Conservation (phyloP, 1,140 invertebrate genomes). For the Ceratina japonica region DNA sequence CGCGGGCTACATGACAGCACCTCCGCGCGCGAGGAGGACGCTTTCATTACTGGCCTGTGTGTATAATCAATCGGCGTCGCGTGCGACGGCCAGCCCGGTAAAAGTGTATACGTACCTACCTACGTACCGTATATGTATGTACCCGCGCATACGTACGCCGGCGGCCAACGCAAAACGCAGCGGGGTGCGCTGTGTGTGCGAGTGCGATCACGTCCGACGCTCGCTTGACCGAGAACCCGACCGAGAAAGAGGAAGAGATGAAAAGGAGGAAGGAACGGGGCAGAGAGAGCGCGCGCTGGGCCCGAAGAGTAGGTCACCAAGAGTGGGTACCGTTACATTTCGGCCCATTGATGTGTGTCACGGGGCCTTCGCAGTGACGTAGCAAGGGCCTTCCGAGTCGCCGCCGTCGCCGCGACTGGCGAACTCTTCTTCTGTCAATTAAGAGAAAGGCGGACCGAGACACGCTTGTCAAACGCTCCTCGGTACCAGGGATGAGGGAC, state of each 20-base stretch:
- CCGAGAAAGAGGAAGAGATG: conserved; percentile 12
- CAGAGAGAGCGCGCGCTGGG: conserved; percentile 34
- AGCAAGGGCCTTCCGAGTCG: conserved; percentile 32
- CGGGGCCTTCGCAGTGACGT: conserved; percentile 64
- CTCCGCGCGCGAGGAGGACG: conserved; percentile 60
- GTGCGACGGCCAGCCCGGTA: conserved; percentile 51
- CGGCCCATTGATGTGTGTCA: conserved; percentile 73
- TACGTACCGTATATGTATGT: too few relatives aligned
- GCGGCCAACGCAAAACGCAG: conserved; percentile 2
- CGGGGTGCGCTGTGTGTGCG: conserved; percentile 13
- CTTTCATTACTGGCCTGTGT: conserved; percentile 69
- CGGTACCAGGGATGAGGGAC: too few relatives aligned
- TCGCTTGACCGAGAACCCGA: conserved; percentile 40
- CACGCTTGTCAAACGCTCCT: not conserved
- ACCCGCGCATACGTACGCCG: conserved; percentile 5
- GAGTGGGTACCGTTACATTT: conserved; percentile 68
- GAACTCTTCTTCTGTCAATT: conserved; percentile 8
- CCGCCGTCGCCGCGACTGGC: conserved; percentile 7
- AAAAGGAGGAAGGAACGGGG: conserved; percentile 30
- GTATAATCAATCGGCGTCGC: conserved; percentile 61
- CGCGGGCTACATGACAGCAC: conserved; percentile 60
- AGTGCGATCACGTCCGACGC: conserved; percentile 13
- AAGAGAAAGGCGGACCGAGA: conserved; percentile 16
- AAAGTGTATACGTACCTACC: conserved; percentile 39
- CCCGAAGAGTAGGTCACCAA: conserved; percentile 68